phyloP scores from a whole-genome alignment of 2,113 vertebrate genomes.

The Lepisosteus oculatus region DNA sequence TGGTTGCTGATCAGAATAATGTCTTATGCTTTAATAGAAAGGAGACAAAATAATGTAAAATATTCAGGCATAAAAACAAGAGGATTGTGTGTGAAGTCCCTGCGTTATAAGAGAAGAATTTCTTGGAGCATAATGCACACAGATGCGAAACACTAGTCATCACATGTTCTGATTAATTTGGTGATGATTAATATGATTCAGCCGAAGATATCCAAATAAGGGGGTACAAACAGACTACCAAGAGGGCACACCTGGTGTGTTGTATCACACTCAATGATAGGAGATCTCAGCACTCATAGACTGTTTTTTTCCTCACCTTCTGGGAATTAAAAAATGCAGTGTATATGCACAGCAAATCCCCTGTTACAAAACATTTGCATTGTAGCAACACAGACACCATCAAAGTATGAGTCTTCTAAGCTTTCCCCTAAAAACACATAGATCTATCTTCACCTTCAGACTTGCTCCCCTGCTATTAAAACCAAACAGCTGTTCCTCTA shows the following conservation, averaged over 20 bases:
- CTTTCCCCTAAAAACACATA: constrained; percentile 25
- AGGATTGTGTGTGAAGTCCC: too few relatives aligned
- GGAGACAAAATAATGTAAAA: too few relatives aligned
- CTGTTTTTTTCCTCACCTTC: constrained; percentile 40
- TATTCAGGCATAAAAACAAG: too few relatives aligned
- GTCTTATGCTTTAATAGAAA: too few relatives aligned
- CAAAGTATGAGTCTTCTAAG: constrained; percentile 32
- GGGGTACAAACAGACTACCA: constrained; percentile 38
- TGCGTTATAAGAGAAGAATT: constrained; percentile 24
- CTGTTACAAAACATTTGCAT: constrained; percentile 47
- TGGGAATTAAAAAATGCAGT: constrained; percentile 61
- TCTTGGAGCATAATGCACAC: constrained; percentile 39
- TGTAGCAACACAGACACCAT: constrained; percentile 32
- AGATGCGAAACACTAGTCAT: constrained; percentile 53
- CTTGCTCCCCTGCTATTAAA: constrained; percentile 36
- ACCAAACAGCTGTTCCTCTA: constrained; percentile 48
- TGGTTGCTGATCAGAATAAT: too few relatives aligned
- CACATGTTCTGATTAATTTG: constrained; percentile 65
- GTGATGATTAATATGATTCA: constrained; percentile 71
- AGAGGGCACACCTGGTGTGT: constrained; percentile 63
- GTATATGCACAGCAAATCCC: constrained; percentile 51
- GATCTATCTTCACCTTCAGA: constrained; percentile 33
- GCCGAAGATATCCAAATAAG: constrained; percentile 59
- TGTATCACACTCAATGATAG: constrained; percentile 60
- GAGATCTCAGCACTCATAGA: constrained; percentile 49